Evolutionary conservation across 2,113 vertebrate genomes (phyloP).

Genomic region (Hydrochoerus hydrochaeris): DNA sequence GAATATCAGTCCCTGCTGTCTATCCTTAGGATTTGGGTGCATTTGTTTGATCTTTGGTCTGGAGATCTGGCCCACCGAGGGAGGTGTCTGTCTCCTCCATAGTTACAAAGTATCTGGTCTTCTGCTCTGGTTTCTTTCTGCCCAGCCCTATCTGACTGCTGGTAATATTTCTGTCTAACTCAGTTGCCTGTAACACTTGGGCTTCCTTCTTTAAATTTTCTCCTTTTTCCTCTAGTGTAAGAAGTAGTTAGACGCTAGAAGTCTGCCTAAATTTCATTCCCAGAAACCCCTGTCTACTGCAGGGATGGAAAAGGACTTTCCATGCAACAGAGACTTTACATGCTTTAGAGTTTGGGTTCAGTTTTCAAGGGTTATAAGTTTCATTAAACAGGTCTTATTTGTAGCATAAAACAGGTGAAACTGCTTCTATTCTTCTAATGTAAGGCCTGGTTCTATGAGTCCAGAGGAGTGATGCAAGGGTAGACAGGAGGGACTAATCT

Average conservation of each 20-base stretch:
- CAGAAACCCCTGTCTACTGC: neutral
- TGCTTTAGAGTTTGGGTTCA: neutral
- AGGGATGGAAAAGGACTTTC: neutral
- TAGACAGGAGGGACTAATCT: neutral
- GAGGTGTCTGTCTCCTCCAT: too few relatives aligned
- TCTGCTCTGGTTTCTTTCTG: too few relatives aligned
- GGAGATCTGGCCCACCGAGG: too few relatives aligned
- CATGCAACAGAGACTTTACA: neutral
- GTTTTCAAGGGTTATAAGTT: conserved; percentile 5
- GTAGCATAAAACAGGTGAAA: neutral
- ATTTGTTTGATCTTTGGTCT: too few relatives aligned
- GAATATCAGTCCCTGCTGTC: too few relatives aligned
- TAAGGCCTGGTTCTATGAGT: neutral
- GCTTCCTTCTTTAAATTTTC: neutral
- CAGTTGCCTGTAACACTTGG: too few relatives aligned
- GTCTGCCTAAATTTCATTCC: neutral
- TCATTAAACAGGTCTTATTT: neutral
- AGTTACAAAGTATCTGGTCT: too few relatives aligned
- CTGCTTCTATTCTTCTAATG: neutral
- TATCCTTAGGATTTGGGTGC: too few relatives aligned
- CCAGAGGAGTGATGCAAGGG: neutral
- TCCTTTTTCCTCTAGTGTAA: neutral
- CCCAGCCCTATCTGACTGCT: too few relatives aligned
- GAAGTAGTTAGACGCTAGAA: neutral
- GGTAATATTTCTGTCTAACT: too few relatives aligned